phyloP scores from a whole-genome alignment of 2,797 vertebrate species.

The Cynodonichthys magdalenae region DNA sequence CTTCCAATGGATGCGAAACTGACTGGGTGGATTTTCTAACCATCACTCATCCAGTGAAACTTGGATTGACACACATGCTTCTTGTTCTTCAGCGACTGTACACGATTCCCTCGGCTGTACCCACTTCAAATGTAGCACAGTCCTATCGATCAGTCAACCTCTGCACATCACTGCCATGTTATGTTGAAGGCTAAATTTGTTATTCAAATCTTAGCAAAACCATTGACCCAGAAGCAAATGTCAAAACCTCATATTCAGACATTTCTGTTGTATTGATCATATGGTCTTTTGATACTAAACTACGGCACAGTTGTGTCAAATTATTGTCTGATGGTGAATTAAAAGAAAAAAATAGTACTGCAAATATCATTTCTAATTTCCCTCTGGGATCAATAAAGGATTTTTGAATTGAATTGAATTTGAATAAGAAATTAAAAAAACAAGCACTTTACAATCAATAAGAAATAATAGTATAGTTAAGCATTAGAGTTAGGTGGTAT shows the following conservation, averaged over 20 bases:
- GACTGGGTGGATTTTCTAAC: conserved; percentile 63
- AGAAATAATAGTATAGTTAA: not conserved
- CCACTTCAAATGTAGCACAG: conserved; percentile 1
- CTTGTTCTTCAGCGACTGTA: conserved; percentile 22
- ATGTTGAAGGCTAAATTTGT: conserved; percentile 23
- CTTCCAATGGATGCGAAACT: conserved; percentile 68
- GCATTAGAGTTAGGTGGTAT: not conserved
- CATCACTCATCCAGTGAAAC: conserved; percentile 62
- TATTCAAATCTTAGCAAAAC: conserved; percentile 26
- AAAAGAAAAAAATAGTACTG: not conserved
- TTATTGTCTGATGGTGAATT: conserved; percentile 17
- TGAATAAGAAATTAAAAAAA: too few relatives aligned
- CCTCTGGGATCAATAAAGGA: too few relatives aligned
- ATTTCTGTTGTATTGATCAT: conserved; percentile 22
- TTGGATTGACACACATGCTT: conserved; percentile 32
- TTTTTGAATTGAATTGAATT: too few relatives aligned
- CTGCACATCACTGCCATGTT: conserved; percentile 6
- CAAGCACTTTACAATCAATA: not conserved
- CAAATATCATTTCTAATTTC: too few relatives aligned
- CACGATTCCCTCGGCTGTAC: conserved; percentile 37
- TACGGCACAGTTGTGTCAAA: conserved; percentile 13
- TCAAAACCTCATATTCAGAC: conserved; percentile 23
- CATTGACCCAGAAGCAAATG: conserved; percentile 27
- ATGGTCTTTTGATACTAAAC: conserved; percentile 9
- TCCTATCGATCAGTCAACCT: conserved; percentile 35